Evolutionary conservation across 2,797 vertebrate genomes (phyloP).

Genomic region (Bovichtus diacanthus): DNA sequence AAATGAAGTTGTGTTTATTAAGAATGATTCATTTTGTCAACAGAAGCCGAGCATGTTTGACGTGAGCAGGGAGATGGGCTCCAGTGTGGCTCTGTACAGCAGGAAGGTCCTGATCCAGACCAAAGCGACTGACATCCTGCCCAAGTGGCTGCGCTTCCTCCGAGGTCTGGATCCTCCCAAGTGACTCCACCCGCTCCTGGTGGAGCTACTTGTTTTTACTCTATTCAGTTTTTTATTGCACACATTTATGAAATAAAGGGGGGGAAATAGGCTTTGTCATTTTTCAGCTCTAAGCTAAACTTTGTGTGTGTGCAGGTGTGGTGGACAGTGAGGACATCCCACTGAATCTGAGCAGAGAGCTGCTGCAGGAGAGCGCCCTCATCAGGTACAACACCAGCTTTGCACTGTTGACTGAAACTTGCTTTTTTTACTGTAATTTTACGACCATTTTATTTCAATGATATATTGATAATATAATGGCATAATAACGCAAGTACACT

Average conservation of each 20-base stretch:
- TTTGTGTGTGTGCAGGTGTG: conserved; percentile 85
- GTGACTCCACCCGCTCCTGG: not conserved
- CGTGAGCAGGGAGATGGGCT: conserved; percentile 95
- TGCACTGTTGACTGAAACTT: not conserved
- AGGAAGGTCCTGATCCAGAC: conserved; percentile 97
- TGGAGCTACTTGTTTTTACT: not conserved
- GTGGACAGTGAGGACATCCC: conserved; percentile 99
- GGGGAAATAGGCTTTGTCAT: not conserved
- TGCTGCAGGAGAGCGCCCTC: conserved; percentile 94
- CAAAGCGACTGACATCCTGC: conserved; percentile 93
- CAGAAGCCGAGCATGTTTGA: conserved; percentile 98
- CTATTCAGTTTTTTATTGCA: too few relatives aligned
- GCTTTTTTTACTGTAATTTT: too few relatives aligned
- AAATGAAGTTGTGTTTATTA: not conserved
- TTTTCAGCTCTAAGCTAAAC: not conserved
- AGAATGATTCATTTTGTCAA: not conserved
- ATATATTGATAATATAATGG: too few relatives aligned
- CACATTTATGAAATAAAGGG: too few relatives aligned
- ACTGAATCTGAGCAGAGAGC: conserved; percentile 96
- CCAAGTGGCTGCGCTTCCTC: conserved; percentile 96
- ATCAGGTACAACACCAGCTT: conserved; percentile 87
- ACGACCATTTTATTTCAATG: too few relatives aligned
- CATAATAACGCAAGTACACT: too few relatives aligned
- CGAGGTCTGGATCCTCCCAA: conserved; percentile 81
- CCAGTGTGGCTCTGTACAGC: conserved; percentile 93